These are phyloP conservation scores for Lepidurus couesii DNA, from an alignment of 1,140 invertebrate species.

Conservation along the genomic window DNA sequence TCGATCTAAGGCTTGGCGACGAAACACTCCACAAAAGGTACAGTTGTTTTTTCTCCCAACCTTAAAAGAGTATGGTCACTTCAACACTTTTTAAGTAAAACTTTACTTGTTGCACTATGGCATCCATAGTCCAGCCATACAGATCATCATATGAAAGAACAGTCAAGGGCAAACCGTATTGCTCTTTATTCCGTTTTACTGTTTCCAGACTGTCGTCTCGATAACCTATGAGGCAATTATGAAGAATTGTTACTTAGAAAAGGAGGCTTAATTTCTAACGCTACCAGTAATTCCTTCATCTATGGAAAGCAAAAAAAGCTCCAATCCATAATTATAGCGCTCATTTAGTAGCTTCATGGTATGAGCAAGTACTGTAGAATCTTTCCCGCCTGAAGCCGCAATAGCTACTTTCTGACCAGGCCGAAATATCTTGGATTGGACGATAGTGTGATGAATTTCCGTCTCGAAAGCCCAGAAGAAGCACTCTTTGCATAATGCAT, in stretches of 20 bases:
- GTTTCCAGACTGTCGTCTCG: conserved; percentile 97
- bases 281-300: conserved; percentile 94
- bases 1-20: conserved; percentile 90
- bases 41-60: conserved; percentile 98
- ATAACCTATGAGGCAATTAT: conserved; percentile 60
- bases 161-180: conserved; percentile 90
- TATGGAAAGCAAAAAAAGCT: conserved; percentile 88
- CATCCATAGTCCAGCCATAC: conserved; percentile 99
- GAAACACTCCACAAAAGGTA: conserved; percentile 96
- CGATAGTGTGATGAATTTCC: conserved; percentile 94
- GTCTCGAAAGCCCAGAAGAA: conserved; percentile 92
- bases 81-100: neutral
- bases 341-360: conserved; percentile 88
- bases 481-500: conserved; percentile 90
- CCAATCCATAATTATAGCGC: conserved; percentile 82
- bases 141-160: conserved; percentile 97
- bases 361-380: conserved; percentile 94
- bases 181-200: conserved; percentile 86
- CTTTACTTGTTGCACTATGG: conserved; percentile 76
- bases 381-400: conserved; percentile 97
- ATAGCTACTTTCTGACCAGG: conserved; percentile 84
- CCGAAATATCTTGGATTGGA: conserved; percentile 74
- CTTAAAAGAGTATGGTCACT: conserved; percentile 44
- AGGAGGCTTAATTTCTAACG: conserved; percentile 23
- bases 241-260: conserved; percentile 24